Percentiles rank a stretch among this genome's conserved stretches.
These are phyloP conservation scores for Saguinus midas DNA, from an alignment of 2,113 vertebrate species.

Conservation along the genomic window DNA sequence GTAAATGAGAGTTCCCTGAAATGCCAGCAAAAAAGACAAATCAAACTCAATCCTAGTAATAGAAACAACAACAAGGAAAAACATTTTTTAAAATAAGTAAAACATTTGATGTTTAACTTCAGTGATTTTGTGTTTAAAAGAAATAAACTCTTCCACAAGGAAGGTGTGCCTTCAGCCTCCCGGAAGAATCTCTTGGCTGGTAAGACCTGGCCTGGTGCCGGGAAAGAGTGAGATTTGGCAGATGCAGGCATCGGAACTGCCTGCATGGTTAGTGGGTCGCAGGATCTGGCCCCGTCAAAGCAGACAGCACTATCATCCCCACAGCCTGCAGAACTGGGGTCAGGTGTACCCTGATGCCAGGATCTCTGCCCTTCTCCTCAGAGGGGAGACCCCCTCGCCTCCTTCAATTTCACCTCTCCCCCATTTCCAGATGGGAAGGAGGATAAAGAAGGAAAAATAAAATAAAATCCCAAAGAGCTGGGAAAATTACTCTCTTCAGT, in stretches of 20 bases:
- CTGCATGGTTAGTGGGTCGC: fast-evolving
- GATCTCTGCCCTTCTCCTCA: not conserved
- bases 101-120: not conserved
- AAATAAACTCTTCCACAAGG: not conserved
- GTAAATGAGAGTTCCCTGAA: not conserved
- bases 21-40: not conserved
- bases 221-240: not conserved
- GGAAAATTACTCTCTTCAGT: too few relatives aligned
- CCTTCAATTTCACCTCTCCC: too few relatives aligned
- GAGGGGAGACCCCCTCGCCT: too few relatives aligned
- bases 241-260: not conserved
- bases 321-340: not conserved
- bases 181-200: not conserved
- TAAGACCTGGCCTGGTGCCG: not conserved
- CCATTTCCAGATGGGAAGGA: too few relatives aligned
- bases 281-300: not conserved
- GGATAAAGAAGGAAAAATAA: too few relatives aligned
- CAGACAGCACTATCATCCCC: not conserved
- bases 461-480: too few relatives aligned
- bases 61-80: not conserved
- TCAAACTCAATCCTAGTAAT: not conserved
- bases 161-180: not conserved
- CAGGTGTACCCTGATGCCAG: not conserved
- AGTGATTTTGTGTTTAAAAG: not conserved
- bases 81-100: not conserved